phyloP scores from a whole-genome alignment of 2,113 vertebrate species.

The Mandrillus leucophaeus region DNA sequence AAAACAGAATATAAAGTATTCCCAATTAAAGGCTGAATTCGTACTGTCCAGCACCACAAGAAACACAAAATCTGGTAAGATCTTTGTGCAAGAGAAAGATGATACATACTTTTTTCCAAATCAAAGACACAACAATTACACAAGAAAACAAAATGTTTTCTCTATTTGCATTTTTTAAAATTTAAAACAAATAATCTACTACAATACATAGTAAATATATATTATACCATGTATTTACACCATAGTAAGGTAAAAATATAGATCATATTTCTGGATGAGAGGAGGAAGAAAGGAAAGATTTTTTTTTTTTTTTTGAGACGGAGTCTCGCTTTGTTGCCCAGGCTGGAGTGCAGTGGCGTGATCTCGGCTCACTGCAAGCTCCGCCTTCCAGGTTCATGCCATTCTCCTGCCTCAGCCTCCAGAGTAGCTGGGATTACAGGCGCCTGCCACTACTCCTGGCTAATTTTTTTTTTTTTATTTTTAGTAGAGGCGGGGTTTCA shows the following conservation, averaged over 20 bases:
- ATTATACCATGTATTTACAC: background rate
- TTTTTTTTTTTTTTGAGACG: no score
- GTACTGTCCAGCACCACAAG: background rate
- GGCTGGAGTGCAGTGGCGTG: no score
- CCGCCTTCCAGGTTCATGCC: accelerated
- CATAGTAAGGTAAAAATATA: background rate
- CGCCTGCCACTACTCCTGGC: accelerated
- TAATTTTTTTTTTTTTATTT: no score
- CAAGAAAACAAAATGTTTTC: background rate
- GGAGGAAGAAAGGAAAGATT: background rate
- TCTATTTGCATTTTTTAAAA: background rate
- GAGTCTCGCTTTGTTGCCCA: no score
- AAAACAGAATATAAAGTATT: background rate
- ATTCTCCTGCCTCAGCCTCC: no score
- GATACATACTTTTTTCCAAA: background rate
- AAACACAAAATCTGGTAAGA: constrained; percentile 19
- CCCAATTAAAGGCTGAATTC: background rate
- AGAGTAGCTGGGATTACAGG: no score
- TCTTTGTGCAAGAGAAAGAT: background rate
- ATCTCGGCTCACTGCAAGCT: no score
- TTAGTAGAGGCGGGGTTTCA: no score
- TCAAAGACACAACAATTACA: background rate
- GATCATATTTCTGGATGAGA: background rate
- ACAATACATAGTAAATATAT: background rate
- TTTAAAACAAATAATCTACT: background rate